A percentile compares a stretch with the other conserved stretches of the same genome.
Conservation (phyloP, 2,113 vertebrate species). For the Pachycephala philippinensis region DNA sequence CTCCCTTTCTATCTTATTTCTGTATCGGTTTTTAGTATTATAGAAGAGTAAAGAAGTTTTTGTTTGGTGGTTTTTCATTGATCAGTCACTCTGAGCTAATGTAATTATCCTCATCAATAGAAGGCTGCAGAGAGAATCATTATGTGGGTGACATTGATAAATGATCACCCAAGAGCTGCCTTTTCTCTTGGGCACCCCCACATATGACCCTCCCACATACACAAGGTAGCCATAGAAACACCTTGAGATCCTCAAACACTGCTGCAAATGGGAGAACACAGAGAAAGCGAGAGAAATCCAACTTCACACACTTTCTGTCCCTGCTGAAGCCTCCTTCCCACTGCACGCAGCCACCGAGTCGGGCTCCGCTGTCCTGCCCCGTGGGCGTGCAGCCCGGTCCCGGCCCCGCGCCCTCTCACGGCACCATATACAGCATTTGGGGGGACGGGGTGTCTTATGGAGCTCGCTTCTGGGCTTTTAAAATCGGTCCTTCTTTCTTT, state of each 20-base stretch:
- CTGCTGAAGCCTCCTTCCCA: not conserved
- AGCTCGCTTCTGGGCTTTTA: not conserved
- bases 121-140: conserved; percentile 99
- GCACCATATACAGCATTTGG: not conserved
- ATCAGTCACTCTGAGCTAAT: conserved; percentile 99
- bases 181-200: conserved; percentile 91
- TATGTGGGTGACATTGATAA: conserved; percentile 99
- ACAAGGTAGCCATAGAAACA: conserved; percentile 96
- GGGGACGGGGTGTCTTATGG: not conserved
- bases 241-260: conserved; percentile 81
- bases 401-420: not conserved
- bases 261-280: conserved; percentile 59
- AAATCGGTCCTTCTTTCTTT: not conserved
- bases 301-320: conserved; percentile 34
- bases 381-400: not conserved
- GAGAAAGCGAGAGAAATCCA: conserved; percentile 12
- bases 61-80: conserved; percentile 96
- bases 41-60: conserved; percentile 93
- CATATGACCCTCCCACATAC: conserved; percentile 86
- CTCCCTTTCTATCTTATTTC: conserved; percentile 74
- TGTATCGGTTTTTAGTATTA: conserved; percentile 82
- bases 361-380: not conserved
- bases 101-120: conserved; percentile 99
- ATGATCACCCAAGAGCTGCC: conserved; percentile 98
- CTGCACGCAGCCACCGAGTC: not conserved